These are phyloP conservation scores for Melitaea cinxia DNA, from an alignment of 1,140 invertebrate genomes.

Conservation along the genomic window DNA sequence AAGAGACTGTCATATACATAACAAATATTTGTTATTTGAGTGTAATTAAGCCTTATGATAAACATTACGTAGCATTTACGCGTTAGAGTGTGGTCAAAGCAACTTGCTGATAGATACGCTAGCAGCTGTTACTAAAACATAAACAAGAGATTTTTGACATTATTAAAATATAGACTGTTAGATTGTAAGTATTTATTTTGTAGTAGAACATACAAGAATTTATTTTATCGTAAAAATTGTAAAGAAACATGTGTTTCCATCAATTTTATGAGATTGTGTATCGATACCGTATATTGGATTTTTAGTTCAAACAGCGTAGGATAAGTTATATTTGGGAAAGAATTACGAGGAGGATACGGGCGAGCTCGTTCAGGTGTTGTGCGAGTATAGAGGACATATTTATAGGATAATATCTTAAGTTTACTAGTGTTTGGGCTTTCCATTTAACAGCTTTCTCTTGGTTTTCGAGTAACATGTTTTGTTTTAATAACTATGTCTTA, in stretches of 20 bases:
- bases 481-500: no score
- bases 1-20: no score
- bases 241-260: conserved; percentile 2
- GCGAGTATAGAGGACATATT: conserved; percentile 14
- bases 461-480: not conserved
- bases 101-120: no score
- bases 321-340: conserved; percentile 18
- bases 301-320: conserved; percentile 22
- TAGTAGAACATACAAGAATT: no score
- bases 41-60: no score
- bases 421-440: conserved; percentile 6
- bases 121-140: no score
- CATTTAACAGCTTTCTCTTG: not conserved
- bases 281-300: conserved; percentile 16
- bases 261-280: conserved; percentile 18
- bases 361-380: conserved; percentile 19
- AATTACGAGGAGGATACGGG: conserved; percentile 13
- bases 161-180: no score
- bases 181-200: no score
- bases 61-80: no score
- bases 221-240: not conserved
- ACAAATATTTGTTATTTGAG: no score
- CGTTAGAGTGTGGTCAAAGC: no score
- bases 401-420: conserved; percentile 13
- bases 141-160: no score